A percentile compares a stretch with the other conserved stretches of the same genome.
These are phyloP conservation scores for Gonioctena quinquepunctata DNA, from an alignment of 1,140 invertebrate genomes.

Conservation along the genomic window DNA sequence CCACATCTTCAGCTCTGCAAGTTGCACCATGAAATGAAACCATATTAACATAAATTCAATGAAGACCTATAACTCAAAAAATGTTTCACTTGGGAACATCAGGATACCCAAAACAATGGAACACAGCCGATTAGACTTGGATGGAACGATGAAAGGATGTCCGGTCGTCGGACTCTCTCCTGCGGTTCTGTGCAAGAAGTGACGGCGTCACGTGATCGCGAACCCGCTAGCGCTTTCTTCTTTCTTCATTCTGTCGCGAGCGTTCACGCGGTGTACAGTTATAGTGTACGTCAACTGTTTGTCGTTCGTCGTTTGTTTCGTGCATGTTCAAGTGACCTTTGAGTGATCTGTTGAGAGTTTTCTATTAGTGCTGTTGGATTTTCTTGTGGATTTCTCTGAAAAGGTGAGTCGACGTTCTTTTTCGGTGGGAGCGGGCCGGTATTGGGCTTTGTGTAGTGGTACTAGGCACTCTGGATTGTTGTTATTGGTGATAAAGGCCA, in stretches of 20 bases:
- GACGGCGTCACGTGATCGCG: conserved; percentile 31
- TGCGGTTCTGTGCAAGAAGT: conserved; percentile 20
- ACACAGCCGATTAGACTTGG: background rate
- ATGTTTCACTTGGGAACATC: too few relatives aligned
- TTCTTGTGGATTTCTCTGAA: background rate
- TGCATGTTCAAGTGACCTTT: background rate
- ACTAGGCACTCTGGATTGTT: too few relatives aligned
- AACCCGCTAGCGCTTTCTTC: conserved; percentile 30
- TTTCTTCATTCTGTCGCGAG: conserved; percentile 32
- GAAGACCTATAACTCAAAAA: too few relatives aligned
- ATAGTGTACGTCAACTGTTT: background rate
- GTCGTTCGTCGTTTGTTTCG: background rate
- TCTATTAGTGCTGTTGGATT: background rate
- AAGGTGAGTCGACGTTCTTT: background rate
- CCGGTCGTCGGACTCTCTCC: conserved; percentile 33
- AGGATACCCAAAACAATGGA: background rate
- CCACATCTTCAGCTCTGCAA: too few relatives aligned
- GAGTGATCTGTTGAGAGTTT: background rate
- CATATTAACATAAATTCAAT: too few relatives aligned
- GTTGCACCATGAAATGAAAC: too few relatives aligned
- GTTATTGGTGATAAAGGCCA: background rate
- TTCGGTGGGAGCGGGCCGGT: background rate
- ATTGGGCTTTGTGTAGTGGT: too few relatives aligned
- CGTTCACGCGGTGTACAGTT: conserved; percentile 13
- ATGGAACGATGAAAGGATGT: conserved; percentile 27